Base-by-base conservation (phyloP, 2,797 vertebrate species). In the Pogoniulus pusillus region DNA sequence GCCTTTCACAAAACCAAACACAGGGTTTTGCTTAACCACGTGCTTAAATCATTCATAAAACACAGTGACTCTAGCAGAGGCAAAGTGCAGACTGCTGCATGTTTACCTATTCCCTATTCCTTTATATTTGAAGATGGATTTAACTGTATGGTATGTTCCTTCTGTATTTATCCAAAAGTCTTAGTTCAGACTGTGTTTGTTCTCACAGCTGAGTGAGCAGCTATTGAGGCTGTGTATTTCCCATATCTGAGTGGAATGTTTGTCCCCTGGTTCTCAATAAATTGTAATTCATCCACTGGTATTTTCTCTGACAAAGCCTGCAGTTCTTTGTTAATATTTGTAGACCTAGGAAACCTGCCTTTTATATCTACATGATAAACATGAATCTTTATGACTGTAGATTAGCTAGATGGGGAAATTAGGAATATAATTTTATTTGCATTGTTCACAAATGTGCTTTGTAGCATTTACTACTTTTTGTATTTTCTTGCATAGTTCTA, bases 211-310 rank as follows among this genome's bases (percentile, higher is more conserved):
- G 76, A 91, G 41, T 74, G 90, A 94, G 74, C 41, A 90, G 71
- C 69, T 96, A 9, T 24, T 62, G 94, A 91, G 87, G 8, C 73
- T 94, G 91, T 82, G 94, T 95, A 92, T 91, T 94, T 96, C 75
- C 91, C 82, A 73, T 81, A 63, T 68, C 75, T 68, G 66, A 95
- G 90, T 60, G 71, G 32, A 89, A 34, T 2, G 4, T 85, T 69
- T 66, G 34, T 70, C 54, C 68, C 68, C 72, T 90, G 22, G 22
- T 90, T 92, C 77, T 90, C 72, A 74, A 81, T 88, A 87, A 96
- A 95, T 91, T 84, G 78, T 93, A 82, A 91, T 87, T 93, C 66
- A 89, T 73, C 49, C 62, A 68, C 39, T 77, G 54, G 15, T 64
- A 41, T 16, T 55, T 90, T 87, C 20, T 70, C 79, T 81, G 70